Evolutionary conservation across 1,140 invertebrate species (phyloP), one percentile per base, ranked within the genome.

Genomic region (Agrypnia vestita): DNA sequence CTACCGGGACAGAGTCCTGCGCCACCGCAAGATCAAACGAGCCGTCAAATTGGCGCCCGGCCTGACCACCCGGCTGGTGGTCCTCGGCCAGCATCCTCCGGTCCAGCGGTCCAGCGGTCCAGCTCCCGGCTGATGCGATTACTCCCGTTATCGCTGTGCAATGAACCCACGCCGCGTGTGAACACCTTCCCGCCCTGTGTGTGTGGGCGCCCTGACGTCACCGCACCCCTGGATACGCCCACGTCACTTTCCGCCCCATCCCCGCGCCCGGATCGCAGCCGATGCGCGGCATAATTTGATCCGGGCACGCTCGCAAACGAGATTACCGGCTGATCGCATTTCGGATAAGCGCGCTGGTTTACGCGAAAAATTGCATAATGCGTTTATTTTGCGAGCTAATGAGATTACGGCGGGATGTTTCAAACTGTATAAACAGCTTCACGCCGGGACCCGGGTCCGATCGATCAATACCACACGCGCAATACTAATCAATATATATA

Each of bases 171-270:
- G 19, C 35, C 15, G 55, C 35, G 61, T 64, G 35, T 43, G 67
- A 49, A 49, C 67, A 73, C 69, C 47, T 49, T 15, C 53, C 69
- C 12, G 10, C 69, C 47, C 53, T 11, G 53, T 47, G n/a, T n/a
- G n/a, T n/a, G 51, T 73, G 49, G 49, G 43, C 53, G 49, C 51
- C 11, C 15, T 73, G 69, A 73, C 69, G 69, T 73, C 69, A 73
- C 19, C 69, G n/a, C 35, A 55, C 49, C 51, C 69, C 69, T 73
- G 69, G 51, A 55, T 73, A 73, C 69, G 69, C 69, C 69, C 69
- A 73, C 69, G 47, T 25, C 12, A 55, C 12, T 53, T 55, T 49
- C 15, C 25, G 12, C 69, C 69, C 25, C 69, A 9, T 73, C 19
- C 47, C 69, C 19, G 7, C 49, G 21, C 4, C 10, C 15, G 13